These are phyloP conservation scores for Euleptes europaea DNA, from an alignment of 2,113 vertebrate species.

Conservation along the genomic window DNA sequence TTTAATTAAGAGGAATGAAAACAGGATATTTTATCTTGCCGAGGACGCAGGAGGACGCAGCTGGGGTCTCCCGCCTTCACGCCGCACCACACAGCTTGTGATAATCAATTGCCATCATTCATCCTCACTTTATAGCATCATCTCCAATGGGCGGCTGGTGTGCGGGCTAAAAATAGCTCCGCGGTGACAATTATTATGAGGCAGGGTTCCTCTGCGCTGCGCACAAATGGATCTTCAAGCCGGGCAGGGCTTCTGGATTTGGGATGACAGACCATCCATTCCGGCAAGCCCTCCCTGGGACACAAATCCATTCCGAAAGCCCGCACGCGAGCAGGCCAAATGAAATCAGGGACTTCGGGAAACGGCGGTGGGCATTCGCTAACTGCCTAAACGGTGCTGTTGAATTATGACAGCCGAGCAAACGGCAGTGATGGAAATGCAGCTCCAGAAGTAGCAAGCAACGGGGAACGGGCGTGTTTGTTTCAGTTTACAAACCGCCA, in stretches of 20 bases:
- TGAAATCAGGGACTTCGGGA: background rate
- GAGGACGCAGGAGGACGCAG: slow-evolving; percentile 48
- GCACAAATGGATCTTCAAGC: background rate
- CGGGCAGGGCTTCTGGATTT: background rate
- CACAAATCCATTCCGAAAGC: background rate
- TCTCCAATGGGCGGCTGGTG: slow-evolving; percentile 15
- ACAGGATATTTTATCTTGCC: slow-evolving; percentile 32
- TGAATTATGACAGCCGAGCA: background rate
- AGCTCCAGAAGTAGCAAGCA: slow-evolving; percentile 1
- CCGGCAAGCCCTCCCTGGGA: background rate
- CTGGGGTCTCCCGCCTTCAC: slow-evolving; percentile 13
- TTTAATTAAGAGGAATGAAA: slow-evolving; percentile 52
- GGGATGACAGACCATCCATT: background rate
- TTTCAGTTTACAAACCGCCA: background rate
- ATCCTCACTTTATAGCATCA: slow-evolving; percentile 35
- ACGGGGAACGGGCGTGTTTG: background rate
- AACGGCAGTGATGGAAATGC: background rate
- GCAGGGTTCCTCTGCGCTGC: background rate
- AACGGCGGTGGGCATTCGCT: fast-evolving
- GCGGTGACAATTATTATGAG: slow-evolving; percentile 9
- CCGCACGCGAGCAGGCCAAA: background rate
- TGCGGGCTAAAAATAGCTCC: slow-evolving; percentile 12
- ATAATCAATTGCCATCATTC: slow-evolving; percentile 36
- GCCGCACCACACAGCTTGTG: slow-evolving; percentile 12
- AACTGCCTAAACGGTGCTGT: background rate